phyloP scores from a whole-genome alignment of 2,113 vertebrate species.

The Petroica traversi region DNA sequence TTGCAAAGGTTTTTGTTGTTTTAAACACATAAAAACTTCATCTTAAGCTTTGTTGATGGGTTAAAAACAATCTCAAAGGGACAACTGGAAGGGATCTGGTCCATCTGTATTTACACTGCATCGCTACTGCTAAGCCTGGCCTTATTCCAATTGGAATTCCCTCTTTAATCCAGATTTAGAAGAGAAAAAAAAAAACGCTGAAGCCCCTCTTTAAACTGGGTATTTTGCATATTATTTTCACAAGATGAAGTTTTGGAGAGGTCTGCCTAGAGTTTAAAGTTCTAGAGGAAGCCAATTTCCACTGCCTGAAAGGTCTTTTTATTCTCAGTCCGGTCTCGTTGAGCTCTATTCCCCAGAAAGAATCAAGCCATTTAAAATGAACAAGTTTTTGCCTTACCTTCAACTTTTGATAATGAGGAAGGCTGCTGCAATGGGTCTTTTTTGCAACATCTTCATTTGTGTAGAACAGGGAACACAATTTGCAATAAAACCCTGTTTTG shows the following conservation, averaged over 20 bases:
- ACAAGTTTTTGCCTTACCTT: conserved; percentile 84
- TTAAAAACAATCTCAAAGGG: neutral
- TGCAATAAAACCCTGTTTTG: conserved; percentile 97
- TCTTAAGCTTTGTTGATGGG: neutral
- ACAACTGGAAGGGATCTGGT: neutral
- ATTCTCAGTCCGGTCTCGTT: neutral
- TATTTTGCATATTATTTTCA: neutral
- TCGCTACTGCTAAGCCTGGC: neutral
- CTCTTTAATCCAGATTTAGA: neutral
- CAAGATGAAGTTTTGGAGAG: neutral
- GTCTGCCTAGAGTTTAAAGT: neutral
- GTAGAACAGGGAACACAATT: conserved; percentile 96
- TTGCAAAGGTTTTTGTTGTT: conserved; percentile 9
- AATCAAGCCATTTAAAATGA: conserved; percentile 66
- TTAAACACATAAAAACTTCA: neutral
- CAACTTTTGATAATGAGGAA: conserved; percentile 93
- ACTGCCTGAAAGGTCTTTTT: neutral
- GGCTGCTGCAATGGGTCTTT: conserved; percentile 94
- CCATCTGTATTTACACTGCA: neutral
- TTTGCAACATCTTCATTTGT: conserved; percentile 95
- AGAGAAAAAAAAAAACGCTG: neutral
- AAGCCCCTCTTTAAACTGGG: neutral
- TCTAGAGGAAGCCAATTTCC: conserved; percentile 33
- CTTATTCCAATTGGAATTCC: neutral
- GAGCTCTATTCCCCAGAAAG: conserved; percentile 54